A percentile compares a stretch with the other conserved stretches of the same genome.
Evolutionary conservation across 1,140 invertebrate species (phyloP).

Genomic region (Zaprionus africanus): DNA sequence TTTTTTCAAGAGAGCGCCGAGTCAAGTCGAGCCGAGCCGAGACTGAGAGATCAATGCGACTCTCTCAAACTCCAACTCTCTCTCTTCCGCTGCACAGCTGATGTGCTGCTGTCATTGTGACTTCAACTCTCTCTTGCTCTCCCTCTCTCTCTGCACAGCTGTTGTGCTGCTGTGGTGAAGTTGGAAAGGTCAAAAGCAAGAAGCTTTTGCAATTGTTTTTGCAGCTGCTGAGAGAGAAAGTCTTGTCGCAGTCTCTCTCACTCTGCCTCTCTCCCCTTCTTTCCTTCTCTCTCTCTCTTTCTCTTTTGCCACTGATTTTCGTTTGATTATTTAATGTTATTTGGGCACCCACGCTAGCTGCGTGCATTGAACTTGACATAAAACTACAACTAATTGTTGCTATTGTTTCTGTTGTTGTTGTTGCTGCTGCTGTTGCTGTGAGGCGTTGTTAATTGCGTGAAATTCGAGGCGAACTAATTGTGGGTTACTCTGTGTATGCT

Average conservation of each 20-base stretch:
- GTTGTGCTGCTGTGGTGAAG: slow-evolving; percentile 40
- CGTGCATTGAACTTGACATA: slow-evolving; percentile 81
- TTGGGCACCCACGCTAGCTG: slow-evolving; percentile 37
- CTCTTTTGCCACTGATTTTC: slow-evolving; percentile 54
- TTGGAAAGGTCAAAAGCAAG: slow-evolving; percentile 42
- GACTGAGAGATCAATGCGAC: slow-evolving; percentile 17
- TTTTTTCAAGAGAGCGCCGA: slow-evolving; percentile 7
- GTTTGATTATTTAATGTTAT: slow-evolving; percentile 74
- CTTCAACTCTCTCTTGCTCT: not conserved
- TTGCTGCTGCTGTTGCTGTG: not conserved
- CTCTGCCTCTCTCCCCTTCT: not conserved
- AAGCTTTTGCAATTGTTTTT: slow-evolving; percentile 30
- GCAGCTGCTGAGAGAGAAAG: slow-evolving; percentile 59
- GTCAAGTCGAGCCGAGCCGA: slow-evolving; percentile 7
- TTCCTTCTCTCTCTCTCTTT: not conserved
- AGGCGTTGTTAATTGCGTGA: slow-evolving; percentile 68
- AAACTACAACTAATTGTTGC: slow-evolving; percentile 66
- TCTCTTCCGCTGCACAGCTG: slow-evolving; percentile 19
- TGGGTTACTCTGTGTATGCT: slow-evolving; percentile 65
- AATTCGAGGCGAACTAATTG: slow-evolving; percentile 70
- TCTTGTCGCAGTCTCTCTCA: slow-evolving; percentile 25
- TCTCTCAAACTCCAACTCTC: slow-evolving; percentile 30
- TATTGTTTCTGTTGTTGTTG: slow-evolving; percentile 37
- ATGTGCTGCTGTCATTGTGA: slow-evolving; percentile 20
- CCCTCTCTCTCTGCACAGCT: not conserved